Conservation (phyloP, 2,888 invertebrate genomes). For the Ennomos quercinarius region DNA sequence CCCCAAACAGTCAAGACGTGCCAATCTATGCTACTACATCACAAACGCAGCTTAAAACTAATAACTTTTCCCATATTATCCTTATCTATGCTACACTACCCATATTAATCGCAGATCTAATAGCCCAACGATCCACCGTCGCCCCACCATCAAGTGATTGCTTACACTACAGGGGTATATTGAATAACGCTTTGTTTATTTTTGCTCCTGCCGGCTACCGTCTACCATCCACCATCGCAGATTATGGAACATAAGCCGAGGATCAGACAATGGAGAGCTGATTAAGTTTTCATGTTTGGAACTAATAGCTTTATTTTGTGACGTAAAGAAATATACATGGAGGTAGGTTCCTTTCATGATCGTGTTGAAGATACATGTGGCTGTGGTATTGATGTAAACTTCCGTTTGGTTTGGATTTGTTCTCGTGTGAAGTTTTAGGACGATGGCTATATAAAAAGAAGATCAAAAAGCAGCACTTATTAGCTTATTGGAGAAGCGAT, state of each 20-base stretch:
- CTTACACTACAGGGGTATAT: slow-evolving; percentile 76
- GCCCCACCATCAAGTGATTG: slow-evolving; percentile 71
- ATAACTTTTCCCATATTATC: too few relatives aligned
- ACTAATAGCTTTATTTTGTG: slow-evolving; percentile 42
- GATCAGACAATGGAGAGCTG: slow-evolving; percentile 36
- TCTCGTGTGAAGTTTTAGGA: slow-evolving; percentile 18
- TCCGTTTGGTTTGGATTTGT: slow-evolving; percentile 20
- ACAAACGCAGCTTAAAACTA: too few relatives aligned
- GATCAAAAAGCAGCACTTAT: too few relatives aligned
- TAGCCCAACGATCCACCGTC: slow-evolving; percentile 55
- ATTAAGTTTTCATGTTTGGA: slow-evolving; percentile 40
- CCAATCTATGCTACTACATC: too few relatives aligned
- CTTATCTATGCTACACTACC: too few relatives aligned
- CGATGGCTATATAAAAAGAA: too few relatives aligned
- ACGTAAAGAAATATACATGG: slow-evolving; percentile 18
- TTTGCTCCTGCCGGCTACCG: slow-evolving; percentile 54
- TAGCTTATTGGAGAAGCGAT: too few relatives aligned
- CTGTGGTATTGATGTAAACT: slow-evolving; percentile 14
- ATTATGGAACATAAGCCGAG: slow-evolving; percentile 37
- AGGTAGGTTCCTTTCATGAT: slow-evolving; percentile 12
- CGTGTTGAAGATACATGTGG: slow-evolving; percentile 7
- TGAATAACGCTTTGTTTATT: slow-evolving; percentile 82
- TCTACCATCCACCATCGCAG: slow-evolving; percentile 25
- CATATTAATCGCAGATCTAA: slow-evolving; percentile 37
- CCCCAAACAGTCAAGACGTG: too few relatives aligned